phyloP scores from a whole-genome alignment of 2,797 vertebrate species.

The Channa striata region DNA sequence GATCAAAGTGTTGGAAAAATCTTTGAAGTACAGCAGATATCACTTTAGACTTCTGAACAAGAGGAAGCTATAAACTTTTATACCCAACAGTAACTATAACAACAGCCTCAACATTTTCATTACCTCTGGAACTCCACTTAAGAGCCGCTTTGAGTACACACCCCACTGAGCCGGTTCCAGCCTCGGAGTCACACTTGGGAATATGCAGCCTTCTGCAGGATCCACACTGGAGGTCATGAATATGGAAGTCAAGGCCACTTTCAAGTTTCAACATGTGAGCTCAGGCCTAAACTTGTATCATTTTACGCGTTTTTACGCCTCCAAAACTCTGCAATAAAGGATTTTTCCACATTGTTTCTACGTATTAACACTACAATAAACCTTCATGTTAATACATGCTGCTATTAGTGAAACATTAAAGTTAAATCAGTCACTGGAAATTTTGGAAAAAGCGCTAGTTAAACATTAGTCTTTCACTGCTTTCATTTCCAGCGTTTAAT shows the following conservation, averaged over 20 bases:
- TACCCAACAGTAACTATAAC: slow-evolving; percentile 31
- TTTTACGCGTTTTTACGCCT: slow-evolving; percentile 1
- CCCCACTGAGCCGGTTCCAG: slow-evolving; percentile 20
- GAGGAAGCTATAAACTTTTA: slow-evolving; percentile 43
- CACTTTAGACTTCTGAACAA: slow-evolving; percentile 15
- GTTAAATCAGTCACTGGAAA: too few relatives aligned
- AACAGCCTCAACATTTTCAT: slow-evolving; percentile 46
- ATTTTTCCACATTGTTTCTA: slow-evolving; percentile 18
- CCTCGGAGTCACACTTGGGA: slow-evolving; percentile 34
- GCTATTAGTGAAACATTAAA: neutral
- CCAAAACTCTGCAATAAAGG: slow-evolving; percentile 11
- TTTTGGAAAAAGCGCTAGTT: neutral
- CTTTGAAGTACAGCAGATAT: slow-evolving; percentile 20
- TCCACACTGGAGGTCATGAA: slow-evolving; percentile 33
- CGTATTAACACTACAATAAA: neutral
- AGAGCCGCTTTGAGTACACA: slow-evolving; percentile 42
- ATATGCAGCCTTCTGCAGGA: slow-evolving; percentile 35
- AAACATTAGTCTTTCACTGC: neutral
- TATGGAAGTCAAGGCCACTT: slow-evolving; percentile 45
- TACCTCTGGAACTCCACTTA: slow-evolving; percentile 48
- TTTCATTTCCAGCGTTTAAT: slow-evolving; percentile 13
- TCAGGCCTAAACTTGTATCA: neutral
- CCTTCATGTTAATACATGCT: slow-evolving; percentile 6
- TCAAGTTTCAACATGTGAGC: slow-evolving; percentile 21
- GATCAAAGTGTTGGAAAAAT: neutral